phyloP scores from a whole-genome alignment of 2,888 invertebrate genomes.

The Sisyra nigra region DNA sequence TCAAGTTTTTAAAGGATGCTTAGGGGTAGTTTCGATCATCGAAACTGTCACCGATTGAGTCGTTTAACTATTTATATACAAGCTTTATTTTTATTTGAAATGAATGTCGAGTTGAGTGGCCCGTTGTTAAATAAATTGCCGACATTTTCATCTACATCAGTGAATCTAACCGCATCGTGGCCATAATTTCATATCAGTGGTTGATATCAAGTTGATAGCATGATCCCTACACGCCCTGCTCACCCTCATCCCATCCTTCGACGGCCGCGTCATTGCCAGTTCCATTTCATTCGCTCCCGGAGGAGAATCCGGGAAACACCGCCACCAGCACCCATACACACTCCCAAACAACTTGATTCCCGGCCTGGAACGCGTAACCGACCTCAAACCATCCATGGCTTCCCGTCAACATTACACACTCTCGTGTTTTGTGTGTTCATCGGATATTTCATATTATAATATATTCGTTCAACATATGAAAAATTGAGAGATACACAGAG shows the following conservation, averaged over 20 bases:
- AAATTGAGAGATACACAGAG: background rate
- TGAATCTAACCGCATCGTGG: conserved; percentile 24
- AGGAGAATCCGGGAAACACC: background rate
- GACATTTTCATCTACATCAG: conserved; percentile 17
- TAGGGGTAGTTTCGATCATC: too few species aligned
- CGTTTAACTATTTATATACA: too few species aligned
- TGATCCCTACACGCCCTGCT: conserved; percentile 14
- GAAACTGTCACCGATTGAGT: too few species aligned
- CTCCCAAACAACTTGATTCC: too few species aligned
- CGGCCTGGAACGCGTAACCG: too few species aligned
- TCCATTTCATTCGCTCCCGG: conserved; percentile 7
- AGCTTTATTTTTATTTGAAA: too few species aligned
- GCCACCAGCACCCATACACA: too few species aligned
- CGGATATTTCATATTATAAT: background rate
- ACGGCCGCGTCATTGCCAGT: background rate
- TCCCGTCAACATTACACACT: background rate
- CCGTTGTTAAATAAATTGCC: too few species aligned
- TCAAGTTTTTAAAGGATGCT: too few species aligned
- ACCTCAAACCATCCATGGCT: too few species aligned
- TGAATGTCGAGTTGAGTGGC: too few species aligned
- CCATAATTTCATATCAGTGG: conserved; percentile 25
- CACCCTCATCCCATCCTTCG: background rate
- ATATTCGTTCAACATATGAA: background rate
- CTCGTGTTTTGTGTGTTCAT: background rate
- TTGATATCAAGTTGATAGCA: conserved; percentile 23